These are phyloP conservation scores for Phortica magna DNA, from an alignment of 2,888 invertebrate genomes.

Conservation along the genomic window DNA sequence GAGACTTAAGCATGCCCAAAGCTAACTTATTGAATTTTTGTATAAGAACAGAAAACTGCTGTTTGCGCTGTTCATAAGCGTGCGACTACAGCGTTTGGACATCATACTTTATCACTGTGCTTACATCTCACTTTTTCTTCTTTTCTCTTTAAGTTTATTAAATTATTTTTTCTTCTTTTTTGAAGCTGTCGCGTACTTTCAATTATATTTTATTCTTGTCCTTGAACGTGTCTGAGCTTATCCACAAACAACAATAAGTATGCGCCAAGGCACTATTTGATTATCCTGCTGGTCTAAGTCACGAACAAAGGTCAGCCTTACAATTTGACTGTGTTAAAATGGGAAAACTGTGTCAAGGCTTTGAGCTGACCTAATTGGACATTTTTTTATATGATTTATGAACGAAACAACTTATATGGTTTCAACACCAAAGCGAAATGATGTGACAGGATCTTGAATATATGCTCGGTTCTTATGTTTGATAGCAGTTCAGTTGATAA, in stretches of 20 bases:
- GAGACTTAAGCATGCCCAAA: background rate
- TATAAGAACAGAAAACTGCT: background rate
- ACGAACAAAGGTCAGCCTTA: no score
- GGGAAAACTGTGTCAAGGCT: no score
- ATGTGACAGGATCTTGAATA: no score
- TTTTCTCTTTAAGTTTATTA: background rate
- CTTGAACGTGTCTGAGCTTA: background rate
- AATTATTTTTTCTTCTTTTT: constrained; percentile 1
- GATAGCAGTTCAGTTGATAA: no score
- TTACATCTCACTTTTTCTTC: background rate
- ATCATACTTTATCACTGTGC: background rate
- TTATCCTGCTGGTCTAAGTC: no score
- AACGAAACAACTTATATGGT: no score
- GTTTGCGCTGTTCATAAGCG: background rate
- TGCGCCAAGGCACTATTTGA: no score
- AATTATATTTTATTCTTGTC: constrained; percentile 6
- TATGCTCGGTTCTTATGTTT: no score
- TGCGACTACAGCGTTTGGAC: background rate
- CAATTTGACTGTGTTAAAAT: no score
- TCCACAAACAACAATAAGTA: background rate
- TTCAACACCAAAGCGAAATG: no score
- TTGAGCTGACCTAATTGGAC: no score
- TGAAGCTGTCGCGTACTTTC: background rate
- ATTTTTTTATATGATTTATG: no score
- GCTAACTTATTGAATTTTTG: constrained; percentile 15